Evolutionary conservation across 2,888 invertebrate species (phyloP).

Genomic region (Cephonodes hylas): DNA sequence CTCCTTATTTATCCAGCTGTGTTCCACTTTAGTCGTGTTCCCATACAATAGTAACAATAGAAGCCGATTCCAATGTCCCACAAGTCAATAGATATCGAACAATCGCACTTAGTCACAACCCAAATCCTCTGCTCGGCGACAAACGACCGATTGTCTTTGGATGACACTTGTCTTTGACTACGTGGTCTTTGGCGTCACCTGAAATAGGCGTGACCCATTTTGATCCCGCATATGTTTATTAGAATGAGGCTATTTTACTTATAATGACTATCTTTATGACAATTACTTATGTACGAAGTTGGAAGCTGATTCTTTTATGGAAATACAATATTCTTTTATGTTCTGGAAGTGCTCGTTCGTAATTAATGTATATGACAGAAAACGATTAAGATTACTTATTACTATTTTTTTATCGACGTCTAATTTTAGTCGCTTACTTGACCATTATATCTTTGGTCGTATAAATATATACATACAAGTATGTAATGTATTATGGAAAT

Average conservation of each 20-base stretch:
- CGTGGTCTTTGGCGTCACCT: background rate
- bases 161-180: background rate
- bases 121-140: conserved; percentile 1
- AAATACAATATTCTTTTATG: background rate
- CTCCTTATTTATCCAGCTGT: background rate
- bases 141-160: conserved; percentile 7
- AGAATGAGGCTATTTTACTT: background rate
- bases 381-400: no score
- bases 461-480: no score
- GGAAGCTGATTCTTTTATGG: no score
- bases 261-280: background rate
- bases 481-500: no score
- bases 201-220: background rate
- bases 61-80: background rate
- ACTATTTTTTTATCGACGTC: no score
- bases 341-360: background rate
- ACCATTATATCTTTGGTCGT: background rate
- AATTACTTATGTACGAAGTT: background rate
- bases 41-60: background rate
- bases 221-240: background rate
- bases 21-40: background rate
- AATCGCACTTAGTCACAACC: background rate
- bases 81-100: background rate
- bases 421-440: background rate
- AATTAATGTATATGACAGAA: no score